These are phyloP conservation scores for Andrena hattorfiana DNA, from an alignment of 2,888 invertebrate genomes.

Conservation along the genomic window DNA sequence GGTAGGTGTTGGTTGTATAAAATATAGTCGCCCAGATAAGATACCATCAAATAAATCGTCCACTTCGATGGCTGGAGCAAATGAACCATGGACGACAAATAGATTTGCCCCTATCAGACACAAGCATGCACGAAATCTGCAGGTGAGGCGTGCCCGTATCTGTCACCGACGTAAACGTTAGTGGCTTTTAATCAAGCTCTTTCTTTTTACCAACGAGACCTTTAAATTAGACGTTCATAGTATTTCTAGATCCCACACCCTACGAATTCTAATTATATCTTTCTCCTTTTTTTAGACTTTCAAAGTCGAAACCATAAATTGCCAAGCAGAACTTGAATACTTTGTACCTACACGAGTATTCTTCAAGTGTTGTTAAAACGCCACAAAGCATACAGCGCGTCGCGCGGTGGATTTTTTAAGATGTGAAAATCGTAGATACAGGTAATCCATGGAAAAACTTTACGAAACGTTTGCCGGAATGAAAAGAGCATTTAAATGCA, in stretches of 20 bases:
- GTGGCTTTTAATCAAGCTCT: slow-evolving; percentile 2
- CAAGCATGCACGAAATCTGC: slow-evolving; percentile 19
- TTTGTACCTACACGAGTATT: not conserved
- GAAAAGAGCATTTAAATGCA: not conserved
- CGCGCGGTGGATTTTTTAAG: too few species aligned
- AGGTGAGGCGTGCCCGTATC: slow-evolving; percentile 21
- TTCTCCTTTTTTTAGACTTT: not conserved
- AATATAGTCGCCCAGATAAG: slow-evolving; percentile 26
- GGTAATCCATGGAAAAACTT: not conserved
- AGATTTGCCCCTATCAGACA: slow-evolving; percentile 6
- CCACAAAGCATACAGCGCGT: too few species aligned
- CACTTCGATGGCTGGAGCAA: slow-evolving; percentile 1
- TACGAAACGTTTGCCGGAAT: not conserved
- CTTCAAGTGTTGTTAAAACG: not conserved
- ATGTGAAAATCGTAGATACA: not conserved
- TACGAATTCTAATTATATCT: not conserved
- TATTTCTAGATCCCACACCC: not conserved
- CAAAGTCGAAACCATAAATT: not conserved
- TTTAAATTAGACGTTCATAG: not conserved
- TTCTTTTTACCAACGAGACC: not conserved
- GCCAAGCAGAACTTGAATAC: slow-evolving; percentile 9
- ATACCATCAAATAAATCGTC: slow-evolving; percentile 19
- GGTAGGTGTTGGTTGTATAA: not conserved
- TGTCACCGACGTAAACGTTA: slow-evolving; percentile 8
- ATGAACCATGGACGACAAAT: slow-evolving; percentile 9